A percentile compares a stretch with the other conserved stretches of the same genome.
phyloP scores from a whole-genome alignment of 2,797 vertebrate genomes.

The Peromyscus attwateri region DNA sequence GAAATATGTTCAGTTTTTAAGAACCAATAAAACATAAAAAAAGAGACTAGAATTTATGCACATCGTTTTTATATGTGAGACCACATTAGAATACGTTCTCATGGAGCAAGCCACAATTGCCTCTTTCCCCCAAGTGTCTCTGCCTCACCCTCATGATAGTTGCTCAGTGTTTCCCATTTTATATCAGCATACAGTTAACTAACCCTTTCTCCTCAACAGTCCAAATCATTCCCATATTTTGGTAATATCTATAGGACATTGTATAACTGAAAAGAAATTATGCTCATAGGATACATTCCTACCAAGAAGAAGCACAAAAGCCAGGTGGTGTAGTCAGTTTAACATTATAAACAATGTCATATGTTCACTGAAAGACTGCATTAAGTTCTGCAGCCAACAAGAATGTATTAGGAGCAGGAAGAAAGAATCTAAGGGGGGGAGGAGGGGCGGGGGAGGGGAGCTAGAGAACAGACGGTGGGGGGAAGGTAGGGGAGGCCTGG shows the following conservation, averaged over 20 bases:
- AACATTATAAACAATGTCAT: not conserved
- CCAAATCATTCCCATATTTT: not conserved
- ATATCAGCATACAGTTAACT: not conserved
- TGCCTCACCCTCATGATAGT: not conserved
- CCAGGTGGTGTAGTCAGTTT: not conserved
- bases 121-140: not conserved
- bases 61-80: not conserved
- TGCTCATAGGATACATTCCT: not conserved
- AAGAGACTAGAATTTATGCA: not conserved
- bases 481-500: too few relatives aligned
- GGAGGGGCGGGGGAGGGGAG: too few relatives aligned
- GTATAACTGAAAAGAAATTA: not conserved
- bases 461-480: not conserved
- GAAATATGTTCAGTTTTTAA: not conserved
- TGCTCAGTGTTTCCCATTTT: not conserved
- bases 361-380: not conserved
- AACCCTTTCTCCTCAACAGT: not conserved
- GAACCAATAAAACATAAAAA: not conserved
- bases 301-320: not conserved
- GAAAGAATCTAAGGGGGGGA: not conserved
- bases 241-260: not conserved
- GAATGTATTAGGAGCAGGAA: not conserved
- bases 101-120: accelerated
- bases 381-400: not conserved
- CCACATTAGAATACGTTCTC: not conserved